Percentiles rank a stretch among this genome's conserved stretches.
phyloP scores from a whole-genome alignment of 1,140 invertebrate genomes.

The Dryas iulia region DNA sequence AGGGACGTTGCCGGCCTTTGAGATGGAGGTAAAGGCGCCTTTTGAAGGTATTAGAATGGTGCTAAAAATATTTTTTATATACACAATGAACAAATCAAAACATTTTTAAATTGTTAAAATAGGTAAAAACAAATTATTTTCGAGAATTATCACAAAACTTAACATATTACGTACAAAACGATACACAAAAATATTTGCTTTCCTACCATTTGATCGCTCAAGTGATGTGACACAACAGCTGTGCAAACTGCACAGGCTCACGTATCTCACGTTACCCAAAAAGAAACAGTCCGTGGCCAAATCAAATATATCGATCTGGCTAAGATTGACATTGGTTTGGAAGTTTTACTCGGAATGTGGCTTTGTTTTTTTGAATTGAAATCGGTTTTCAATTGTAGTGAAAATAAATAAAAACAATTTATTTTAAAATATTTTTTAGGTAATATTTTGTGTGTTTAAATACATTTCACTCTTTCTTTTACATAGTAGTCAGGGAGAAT shows the following conservation, averaged over 20 bases:
- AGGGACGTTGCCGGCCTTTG: no score
- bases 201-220: background rate
- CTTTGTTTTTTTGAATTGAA: background rate
- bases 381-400: background rate
- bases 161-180: background rate
- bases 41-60: no score
- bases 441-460: no score
- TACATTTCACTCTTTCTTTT: no score
- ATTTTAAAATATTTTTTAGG: background rate
- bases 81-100: no score
- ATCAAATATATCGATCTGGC: constrained; percentile 2
- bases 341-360: background rate
- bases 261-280: background rate
- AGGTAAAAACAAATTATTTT: no score
- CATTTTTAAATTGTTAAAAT: no score
- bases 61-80: no score
- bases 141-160: no score
- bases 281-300: constrained; percentile 3
- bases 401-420: background rate
- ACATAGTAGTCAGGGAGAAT: no score
- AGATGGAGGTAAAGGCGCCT: no score
- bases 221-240: constrained; percentile 7
- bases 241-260: constrained; percentile 8
- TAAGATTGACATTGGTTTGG: constrained; percentile 4
- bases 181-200: constrained; percentile 5